These are phyloP conservation scores for Clistopyga incitator DNA, from an alignment of 2,888 invertebrate species.

Conservation along the genomic window DNA sequence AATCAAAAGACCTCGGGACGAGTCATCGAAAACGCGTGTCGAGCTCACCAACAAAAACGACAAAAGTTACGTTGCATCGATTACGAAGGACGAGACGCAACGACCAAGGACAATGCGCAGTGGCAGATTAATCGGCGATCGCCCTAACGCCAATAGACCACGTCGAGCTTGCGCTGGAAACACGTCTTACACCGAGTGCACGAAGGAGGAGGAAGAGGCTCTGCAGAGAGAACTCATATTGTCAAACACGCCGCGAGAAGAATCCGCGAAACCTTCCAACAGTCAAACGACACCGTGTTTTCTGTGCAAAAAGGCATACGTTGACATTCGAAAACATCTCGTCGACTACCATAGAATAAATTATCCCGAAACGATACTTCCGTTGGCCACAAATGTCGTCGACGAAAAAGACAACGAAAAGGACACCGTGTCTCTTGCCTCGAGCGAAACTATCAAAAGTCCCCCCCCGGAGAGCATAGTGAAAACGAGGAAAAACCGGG, in stretches of 20 bases:
- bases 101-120: conserved; percentile 23
- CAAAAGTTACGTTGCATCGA: neutral
- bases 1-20: neutral
- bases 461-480: neutral
- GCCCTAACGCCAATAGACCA: conserved; percentile 1
- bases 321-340: conserved; percentile 76
- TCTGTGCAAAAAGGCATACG: conserved; percentile 75
- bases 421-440: neutral
- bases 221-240: neutral
- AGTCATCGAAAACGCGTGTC: neutral
- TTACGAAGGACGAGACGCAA: neutral
- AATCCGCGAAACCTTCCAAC: neutral
- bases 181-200: conserved; percentile 44
- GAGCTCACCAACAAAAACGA: neutral
- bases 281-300: conserved; percentile 70
- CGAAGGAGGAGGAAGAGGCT: conserved; percentile 47
- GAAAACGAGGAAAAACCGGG: neutral
- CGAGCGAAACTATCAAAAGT: neutral
- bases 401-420: too few species aligned
- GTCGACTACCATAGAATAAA: conserved; percentile 80
- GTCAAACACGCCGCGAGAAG: too few species aligned
- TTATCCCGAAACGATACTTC: conserved; percentile 68
- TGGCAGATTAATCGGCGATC: conserved; percentile 30
- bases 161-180: conserved; percentile 31
- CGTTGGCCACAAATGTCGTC: conserved; percentile 39